These are phyloP conservation scores for Ceriagrion tenellum DNA, from an alignment of 2,888 invertebrate species.

Conservation along the genomic window DNA sequence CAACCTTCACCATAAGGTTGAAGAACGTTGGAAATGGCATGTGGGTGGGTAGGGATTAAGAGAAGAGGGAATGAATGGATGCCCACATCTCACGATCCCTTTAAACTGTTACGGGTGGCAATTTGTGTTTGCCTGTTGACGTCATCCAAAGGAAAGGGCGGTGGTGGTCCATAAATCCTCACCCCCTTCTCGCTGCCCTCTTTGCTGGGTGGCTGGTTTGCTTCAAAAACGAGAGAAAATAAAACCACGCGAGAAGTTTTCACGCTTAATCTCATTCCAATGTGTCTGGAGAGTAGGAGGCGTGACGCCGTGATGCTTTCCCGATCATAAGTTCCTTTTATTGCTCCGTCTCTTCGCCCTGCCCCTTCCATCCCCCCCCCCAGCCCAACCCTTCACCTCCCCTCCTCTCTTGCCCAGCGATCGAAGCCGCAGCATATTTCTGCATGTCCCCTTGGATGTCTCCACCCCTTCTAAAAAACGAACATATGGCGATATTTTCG, in stretches of 20 bases:
- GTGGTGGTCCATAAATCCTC: conserved; percentile 10
- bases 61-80: background rate
- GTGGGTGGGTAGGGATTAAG: background rate
- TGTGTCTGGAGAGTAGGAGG: background rate
- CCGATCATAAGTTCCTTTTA: conserved; percentile 22
- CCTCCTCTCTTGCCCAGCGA: background rate
- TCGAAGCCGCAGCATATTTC: background rate
- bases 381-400: background rate
- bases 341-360: no score
- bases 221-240: conserved; percentile 29
- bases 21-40: background rate
- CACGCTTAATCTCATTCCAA: conserved; percentile 27
- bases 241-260: conserved; percentile 16
- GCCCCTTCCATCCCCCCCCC: background rate
- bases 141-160: background rate
- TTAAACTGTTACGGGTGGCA: conserved; percentile 16
- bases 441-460: background rate
- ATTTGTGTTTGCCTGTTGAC: background rate
- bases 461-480: background rate
- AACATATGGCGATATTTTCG: background rate
- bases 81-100: background rate
- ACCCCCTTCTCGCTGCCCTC: background rate
- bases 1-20: background rate
- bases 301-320: background rate
- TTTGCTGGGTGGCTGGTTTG: background rate